Conservation (phyloP, 2,113 vertebrate species). For the Plecotus auritus region DNA sequence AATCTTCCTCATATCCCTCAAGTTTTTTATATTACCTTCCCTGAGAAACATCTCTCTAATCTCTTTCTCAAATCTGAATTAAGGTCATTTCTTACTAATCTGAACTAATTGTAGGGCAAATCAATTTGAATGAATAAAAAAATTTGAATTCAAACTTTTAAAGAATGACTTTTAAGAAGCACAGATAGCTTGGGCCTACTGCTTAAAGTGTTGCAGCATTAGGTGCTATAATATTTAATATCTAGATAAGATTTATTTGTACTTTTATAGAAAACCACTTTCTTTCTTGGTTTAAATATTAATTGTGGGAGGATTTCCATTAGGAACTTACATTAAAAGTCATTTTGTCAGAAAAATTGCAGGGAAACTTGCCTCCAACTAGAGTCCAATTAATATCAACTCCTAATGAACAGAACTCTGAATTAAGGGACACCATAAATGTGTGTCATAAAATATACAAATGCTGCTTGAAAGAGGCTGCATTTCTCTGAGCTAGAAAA, state of each 20-base stretch:
- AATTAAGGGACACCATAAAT: neutral
- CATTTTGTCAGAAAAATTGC: neutral
- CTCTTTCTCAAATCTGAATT: neutral
- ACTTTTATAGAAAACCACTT: neutral
- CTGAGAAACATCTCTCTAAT: neutral
- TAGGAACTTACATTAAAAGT: neutral
- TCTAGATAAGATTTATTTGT: neutral
- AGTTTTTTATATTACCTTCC: neutral
- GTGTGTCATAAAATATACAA: neutral
- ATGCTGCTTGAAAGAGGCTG: neutral
- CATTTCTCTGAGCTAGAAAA: neutral
- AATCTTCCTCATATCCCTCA: neutral
- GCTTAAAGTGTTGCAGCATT: neutral
- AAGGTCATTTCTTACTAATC: neutral
- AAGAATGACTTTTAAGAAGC: neutral
- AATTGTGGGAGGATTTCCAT: neutral
- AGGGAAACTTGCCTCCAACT: neutral
- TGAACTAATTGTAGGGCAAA: neutral
- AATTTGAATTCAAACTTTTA: neutral
- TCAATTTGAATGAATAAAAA: neutral
- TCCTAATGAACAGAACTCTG: neutral
- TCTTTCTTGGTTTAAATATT: neutral
- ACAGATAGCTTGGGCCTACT: neutral
- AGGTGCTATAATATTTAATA: neutral
- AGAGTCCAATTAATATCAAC: neutral